Conservation (phyloP, 2,888 invertebrate genomes). For the Notodonta ziczac region DNA sequence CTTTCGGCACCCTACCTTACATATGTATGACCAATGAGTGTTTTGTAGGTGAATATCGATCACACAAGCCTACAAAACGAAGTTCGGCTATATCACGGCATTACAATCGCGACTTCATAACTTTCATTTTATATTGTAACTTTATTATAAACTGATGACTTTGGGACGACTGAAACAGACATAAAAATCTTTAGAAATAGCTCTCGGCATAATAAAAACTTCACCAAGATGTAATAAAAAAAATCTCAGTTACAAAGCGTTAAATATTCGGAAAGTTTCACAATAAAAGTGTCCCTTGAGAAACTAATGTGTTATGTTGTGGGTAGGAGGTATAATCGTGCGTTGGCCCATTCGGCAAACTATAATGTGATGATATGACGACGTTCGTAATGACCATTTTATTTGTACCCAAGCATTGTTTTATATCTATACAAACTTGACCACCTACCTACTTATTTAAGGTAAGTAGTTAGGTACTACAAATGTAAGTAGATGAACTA, state of each 20-base stretch:
- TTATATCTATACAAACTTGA: too few species aligned
- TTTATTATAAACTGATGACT: constrained; percentile 62
- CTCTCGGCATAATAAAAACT: constrained; percentile 72
- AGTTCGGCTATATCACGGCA: constrained; percentile 31
- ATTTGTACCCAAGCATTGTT: background rate
- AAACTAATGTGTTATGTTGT: constrained; percentile 48
- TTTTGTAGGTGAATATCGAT: background rate
- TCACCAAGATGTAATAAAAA: constrained; percentile 68
- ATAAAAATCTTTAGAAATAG: constrained; percentile 71
- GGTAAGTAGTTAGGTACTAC: too few species aligned
- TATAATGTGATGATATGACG: background rate
- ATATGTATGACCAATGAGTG: background rate
- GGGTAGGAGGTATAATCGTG: constrained; percentile 22
- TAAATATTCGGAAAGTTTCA: constrained; percentile 72
- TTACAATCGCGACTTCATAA: constrained; percentile 38
- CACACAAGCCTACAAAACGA: constrained; percentile 18
- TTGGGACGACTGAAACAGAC: constrained; percentile 63
- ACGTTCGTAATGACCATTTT: background rate
- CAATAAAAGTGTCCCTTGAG: constrained; percentile 62
- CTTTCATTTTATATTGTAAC: constrained; percentile 49
- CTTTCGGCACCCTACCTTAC: too few species aligned
- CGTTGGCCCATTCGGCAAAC: background rate
- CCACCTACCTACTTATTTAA: too few species aligned
- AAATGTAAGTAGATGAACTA: too few species aligned
- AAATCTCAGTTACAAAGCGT: constrained; percentile 67